Evolutionary conservation across 2,888 invertebrate species (phyloP).

Genomic region (Onthophagus sagittarius): DNA sequence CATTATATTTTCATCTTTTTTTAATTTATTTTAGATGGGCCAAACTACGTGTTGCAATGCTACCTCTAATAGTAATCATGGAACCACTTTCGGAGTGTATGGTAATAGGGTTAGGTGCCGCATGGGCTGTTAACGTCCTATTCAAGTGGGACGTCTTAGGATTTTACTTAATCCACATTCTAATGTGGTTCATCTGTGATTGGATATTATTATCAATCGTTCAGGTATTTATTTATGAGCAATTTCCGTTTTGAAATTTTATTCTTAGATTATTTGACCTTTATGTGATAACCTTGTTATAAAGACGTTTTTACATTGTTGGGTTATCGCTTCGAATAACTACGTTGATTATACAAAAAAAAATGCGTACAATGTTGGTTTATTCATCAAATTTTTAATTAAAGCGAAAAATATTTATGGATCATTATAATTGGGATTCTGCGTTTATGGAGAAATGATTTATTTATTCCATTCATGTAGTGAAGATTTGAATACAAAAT

Average conservation of each 20-base stretch:
- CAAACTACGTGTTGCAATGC: slow-evolving; percentile 91
- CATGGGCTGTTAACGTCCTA: slow-evolving; percentile 79
- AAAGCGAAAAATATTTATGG: too few species aligned
- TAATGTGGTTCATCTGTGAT: slow-evolving; percentile 94
- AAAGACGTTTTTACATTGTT: not conserved
- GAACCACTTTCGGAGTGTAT: slow-evolving; percentile 96
- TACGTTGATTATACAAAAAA: too few species aligned
- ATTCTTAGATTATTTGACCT: not conserved
- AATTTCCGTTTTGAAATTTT: not conserved
- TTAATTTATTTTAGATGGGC: slow-evolving; percentile 71
- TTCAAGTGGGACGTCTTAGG: slow-evolving; percentile 87
- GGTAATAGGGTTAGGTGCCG: slow-evolving; percentile 85
- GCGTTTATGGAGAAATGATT: too few species aligned
- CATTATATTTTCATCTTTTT: too few species aligned
- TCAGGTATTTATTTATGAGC: slow-evolving; percentile 57
- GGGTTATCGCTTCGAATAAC: not conserved
- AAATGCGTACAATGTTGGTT: too few species aligned
- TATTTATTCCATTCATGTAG: too few species aligned
- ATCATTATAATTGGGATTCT: too few species aligned
- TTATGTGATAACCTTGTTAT: not conserved
- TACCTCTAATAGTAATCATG: slow-evolving; percentile 83
- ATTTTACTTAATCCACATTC: slow-evolving; percentile 88
- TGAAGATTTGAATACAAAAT: too few species aligned
- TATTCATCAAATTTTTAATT: too few species aligned
- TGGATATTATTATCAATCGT: slow-evolving; percentile 87